A percentile compares a stretch with the other conserved stretches of the same genome.
Conservation (phyloP, 2,113 vertebrate genomes). For the Psettodes erumei region DNA sequence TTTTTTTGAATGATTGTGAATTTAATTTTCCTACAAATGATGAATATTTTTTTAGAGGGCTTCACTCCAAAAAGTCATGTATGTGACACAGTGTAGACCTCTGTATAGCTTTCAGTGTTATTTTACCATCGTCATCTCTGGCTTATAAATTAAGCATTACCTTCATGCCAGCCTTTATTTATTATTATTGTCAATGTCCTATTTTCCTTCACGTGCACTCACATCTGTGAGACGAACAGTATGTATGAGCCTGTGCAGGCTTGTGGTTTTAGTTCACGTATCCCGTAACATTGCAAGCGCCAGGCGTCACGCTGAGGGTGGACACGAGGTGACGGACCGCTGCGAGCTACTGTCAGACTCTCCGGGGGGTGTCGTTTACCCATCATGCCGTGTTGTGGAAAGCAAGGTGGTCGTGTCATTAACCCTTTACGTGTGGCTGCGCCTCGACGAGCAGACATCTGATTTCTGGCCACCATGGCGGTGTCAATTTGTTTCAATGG, state of each 20-base stretch:
- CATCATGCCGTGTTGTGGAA: slow-evolving; percentile 49
- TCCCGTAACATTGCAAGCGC: slow-evolving; percentile 54
- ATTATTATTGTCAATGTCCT: slow-evolving; percentile 24
- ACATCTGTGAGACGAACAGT: slow-evolving; percentile 14
- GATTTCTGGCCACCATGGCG: background rate
- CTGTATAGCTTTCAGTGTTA: background rate
- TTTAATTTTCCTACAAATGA: background rate
- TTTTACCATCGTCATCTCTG: background rate
- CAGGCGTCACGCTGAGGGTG: slow-evolving; percentile 47
- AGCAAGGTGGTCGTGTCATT: slow-evolving; percentile 50
- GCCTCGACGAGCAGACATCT: slow-evolving; percentile 13
- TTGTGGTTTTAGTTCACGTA: slow-evolving; percentile 27
- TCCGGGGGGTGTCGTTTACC: slow-evolving; percentile 51
- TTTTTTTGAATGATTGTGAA: background rate
- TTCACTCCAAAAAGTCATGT: background rate
- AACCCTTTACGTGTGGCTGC: slow-evolving; percentile 58
- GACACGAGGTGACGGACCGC: slow-evolving; percentile 62
- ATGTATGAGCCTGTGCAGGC: background rate
- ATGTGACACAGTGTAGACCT: background rate
- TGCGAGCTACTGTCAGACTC: slow-evolving; percentile 64
- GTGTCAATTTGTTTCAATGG: slow-evolving; percentile 33
- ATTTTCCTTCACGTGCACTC: slow-evolving; percentile 21
- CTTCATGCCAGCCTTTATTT: slow-evolving; percentile 12
- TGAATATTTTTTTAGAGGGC: background rate
- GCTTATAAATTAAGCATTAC: slow-evolving; percentile 1